phyloP scores from a whole-genome alignment of 2,113 vertebrate species.

The Addax nasomaculatus region DNA sequence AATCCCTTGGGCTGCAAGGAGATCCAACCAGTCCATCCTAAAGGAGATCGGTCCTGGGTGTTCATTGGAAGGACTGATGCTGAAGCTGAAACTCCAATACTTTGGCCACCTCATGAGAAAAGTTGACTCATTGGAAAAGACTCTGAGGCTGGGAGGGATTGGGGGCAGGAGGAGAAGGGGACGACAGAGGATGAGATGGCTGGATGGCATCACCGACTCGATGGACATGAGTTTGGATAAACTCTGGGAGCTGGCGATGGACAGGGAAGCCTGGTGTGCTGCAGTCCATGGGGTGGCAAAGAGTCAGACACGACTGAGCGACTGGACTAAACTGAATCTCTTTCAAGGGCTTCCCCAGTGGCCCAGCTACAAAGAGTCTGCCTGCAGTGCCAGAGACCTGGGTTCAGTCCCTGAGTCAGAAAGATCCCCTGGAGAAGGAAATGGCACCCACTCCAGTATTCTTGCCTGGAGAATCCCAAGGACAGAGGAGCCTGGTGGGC shows the following conservation, averaged over 20 bases:
- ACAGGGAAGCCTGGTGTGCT: neutral
- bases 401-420: neutral
- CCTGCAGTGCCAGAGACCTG: neutral
- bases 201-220: neutral
- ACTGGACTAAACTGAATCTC: neutral
- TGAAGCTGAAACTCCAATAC: neutral
- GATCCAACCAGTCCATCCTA: neutral
- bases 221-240: neutral
- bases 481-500: neutral
- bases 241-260: neutral
- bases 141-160: neutral
- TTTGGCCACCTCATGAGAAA: neutral
- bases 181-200: neutral
- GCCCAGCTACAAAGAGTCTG: neutral
- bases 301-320: accelerated
- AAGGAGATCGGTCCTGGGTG: accelerated
- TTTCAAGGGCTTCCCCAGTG: neutral
- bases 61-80: neutral
- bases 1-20: neutral
- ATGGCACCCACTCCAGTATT: neutral
- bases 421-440: neutral
- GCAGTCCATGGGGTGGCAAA: neutral
- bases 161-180: neutral
- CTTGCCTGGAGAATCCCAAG: neutral
- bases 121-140: neutral